These are phyloP conservation scores for Hydropotes inermis DNA, from an alignment of 2,113 vertebrate species.

Conservation along the genomic window DNA sequence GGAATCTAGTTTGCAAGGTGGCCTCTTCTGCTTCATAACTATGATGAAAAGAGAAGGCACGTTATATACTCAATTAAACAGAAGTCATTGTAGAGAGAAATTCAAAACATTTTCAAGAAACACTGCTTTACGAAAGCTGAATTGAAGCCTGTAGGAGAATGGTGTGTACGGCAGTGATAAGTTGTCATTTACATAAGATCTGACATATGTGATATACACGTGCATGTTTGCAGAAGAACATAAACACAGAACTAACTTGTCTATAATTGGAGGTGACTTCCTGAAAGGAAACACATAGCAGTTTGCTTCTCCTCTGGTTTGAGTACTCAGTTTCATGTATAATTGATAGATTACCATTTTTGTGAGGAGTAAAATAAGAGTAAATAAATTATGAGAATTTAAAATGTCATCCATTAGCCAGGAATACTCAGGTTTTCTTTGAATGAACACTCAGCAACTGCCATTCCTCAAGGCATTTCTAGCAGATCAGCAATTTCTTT, in stretches of 20 bases:
- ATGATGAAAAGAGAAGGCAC: background rate
- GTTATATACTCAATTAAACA: background rate
- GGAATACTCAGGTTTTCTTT: constrained; percentile 68
- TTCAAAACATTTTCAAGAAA: constrained; percentile 19
- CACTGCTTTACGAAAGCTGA: background rate
- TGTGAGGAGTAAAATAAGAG: constrained; percentile 75
- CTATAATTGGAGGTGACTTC: constrained; percentile 63
- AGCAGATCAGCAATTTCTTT: constrained; percentile 47
- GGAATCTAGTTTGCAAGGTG: background rate
- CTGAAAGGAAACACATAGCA: constrained; percentile 50
- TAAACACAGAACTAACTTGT: background rate
- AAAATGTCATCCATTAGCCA: constrained; percentile 73
- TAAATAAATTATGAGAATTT: constrained; percentile 81
- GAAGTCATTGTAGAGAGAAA: background rate
- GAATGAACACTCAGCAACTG: constrained; percentile 41
- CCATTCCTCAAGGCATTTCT: constrained; percentile 45
- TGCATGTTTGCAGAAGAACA: background rate
- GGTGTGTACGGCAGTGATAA: background rate
- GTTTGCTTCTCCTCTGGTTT: constrained; percentile 39
- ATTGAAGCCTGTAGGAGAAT: constrained; percentile 23
- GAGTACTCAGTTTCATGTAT: constrained; percentile 73
- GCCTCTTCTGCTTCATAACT: background rate
- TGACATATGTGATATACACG: background rate
- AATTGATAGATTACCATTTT: constrained; percentile 75
- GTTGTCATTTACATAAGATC: constrained; percentile 13